Percentiles rank a stretch among this genome's conserved stretches.
Evolutionary conservation across 1,140 invertebrate species (phyloP).

Genomic region (Pachyrhynchus sulphureomaculatus): DNA sequence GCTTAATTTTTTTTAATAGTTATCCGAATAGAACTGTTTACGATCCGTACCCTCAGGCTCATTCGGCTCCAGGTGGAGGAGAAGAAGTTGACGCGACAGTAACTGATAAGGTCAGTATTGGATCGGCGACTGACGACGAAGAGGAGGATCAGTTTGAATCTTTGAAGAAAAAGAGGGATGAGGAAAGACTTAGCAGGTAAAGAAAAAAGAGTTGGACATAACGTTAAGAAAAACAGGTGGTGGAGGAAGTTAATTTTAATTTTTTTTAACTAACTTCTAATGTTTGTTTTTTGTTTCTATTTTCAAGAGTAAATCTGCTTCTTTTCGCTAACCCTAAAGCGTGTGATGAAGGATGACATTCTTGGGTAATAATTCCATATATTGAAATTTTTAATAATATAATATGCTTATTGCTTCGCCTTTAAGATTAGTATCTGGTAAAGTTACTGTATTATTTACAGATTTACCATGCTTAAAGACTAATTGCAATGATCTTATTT

Average conservation of each 20-base stretch:
- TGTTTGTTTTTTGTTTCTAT: constrained; percentile 3
- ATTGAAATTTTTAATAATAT: background rate
- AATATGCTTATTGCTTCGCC: background rate
- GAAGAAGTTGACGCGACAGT: constrained; percentile 21
- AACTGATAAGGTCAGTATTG: constrained; percentile 47
- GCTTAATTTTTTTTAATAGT: constrained; percentile 17
- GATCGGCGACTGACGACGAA: constrained; percentile 41
- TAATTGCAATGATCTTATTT: too few species aligned
- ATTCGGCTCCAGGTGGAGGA: constrained; percentile 36
- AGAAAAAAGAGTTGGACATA: background rate
- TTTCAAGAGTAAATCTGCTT: constrained; percentile 25
- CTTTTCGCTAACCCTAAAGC: constrained; percentile 14
- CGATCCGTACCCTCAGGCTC: constrained; percentile 36
- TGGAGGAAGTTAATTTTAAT: too few species aligned
- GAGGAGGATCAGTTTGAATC: constrained; percentile 44
- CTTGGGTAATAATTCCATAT: constrained; percentile 8
- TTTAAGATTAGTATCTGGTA: too few species aligned
- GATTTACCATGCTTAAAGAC: too few species aligned
- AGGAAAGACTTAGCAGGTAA: constrained; percentile 46
- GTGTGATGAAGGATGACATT: constrained; percentile 1
- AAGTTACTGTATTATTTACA: too few species aligned
- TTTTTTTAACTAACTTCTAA: background rate
- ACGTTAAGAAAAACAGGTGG: background rate
- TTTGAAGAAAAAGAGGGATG: constrained; percentile 42
- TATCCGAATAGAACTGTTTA: constrained; percentile 23